Evolutionary conservation across 2,797 vertebrate genomes (phyloP), one percentile per base, ranked within the genome.

Genomic region (Lacerta bilineata): DNA sequence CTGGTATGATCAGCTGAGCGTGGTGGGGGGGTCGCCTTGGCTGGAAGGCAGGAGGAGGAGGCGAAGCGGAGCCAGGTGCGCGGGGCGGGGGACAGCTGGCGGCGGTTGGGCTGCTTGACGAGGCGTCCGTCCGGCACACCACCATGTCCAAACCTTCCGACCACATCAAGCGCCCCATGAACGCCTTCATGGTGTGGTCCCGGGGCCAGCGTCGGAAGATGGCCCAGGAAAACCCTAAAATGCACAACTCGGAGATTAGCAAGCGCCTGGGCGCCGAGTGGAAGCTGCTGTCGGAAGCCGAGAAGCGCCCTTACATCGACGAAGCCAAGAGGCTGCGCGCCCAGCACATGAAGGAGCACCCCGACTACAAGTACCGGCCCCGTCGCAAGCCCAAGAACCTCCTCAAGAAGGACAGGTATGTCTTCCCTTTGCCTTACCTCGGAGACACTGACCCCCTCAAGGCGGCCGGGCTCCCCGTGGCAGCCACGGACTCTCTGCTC

Each of bases 231-330:
- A 99, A 99, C 95, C 99, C 99, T 29, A 99, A 99, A 94, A 99
- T 99, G 99, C 99, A 99, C 97, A 99, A 99, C 96, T 99, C 99
- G 13, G 99, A 99, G 96, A 99, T 99, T 95, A 99, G 98, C 95
- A 99, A 99, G 96, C 96, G 99, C 77, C 95, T 99, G 80, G 99
- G 99, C 46, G 98, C 98, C 1, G 98, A 98, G 87, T 98, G 98
- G 98, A 98, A 98, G 96, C 96, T 98, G 94, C 97, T 98, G 71
- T 98, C 98, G 1, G 98, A 98, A 94, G 97, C 98, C 41, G 98
- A 98, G 95, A 98, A 98, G 93, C 95, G 98, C 82, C 98, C 98
- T 0, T 98, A 98, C 95, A 98, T 98, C 88, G 98, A 98, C 87
- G 98, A 98, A 92, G 98, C 98, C 93, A 98, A 98, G 93, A 91